Percentiles rank a stretch among this genome's conserved stretches.
These are phyloP conservation scores for Tetramorium simillimum DNA, from an alignment of 1,140 invertebrate genomes.

Conservation along the genomic window DNA sequence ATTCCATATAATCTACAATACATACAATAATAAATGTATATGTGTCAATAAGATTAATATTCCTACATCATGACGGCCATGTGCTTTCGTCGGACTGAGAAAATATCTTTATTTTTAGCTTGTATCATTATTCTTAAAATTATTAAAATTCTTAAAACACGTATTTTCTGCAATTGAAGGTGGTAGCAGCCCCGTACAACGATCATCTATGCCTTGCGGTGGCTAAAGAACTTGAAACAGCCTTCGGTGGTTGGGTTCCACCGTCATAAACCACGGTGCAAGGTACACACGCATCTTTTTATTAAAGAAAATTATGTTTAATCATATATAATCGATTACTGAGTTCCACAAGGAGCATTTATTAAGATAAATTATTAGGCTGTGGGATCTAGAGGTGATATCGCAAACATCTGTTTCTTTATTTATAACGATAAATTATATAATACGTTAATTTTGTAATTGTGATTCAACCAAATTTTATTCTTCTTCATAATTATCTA, in stretches of 20 bases:
- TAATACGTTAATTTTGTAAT: neutral
- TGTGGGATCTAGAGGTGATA: neutral
- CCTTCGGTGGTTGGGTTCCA: conserved; percentile 93
- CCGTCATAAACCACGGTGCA: conserved; percentile 83
- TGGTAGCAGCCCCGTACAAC: conserved; percentile 91
- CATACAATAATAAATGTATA: too few relatives aligned
- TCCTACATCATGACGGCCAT: too few relatives aligned
- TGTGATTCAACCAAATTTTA: neutral
- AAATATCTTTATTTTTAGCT: conserved; percentile 31
- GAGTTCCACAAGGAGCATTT: neutral
- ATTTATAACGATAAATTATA: neutral
- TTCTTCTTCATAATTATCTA: neutral
- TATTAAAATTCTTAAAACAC: neutral
- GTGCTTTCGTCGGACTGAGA: neutral
- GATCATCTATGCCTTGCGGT: conserved; percentile 94
- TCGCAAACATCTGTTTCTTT: neutral
- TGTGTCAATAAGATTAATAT: too few relatives aligned
- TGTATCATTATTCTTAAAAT: neutral
- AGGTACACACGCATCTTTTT: neutral
- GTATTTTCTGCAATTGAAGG: conserved; percentile 78
- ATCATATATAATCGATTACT: neutral
- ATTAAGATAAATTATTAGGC: neutral
- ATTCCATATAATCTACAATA: too few relatives aligned
- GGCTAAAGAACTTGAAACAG: conserved; percentile 92
- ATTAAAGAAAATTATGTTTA: neutral